Evolutionary conservation across 2,888 invertebrate genomes (phyloP).

Genomic region (Sinotaia quadrata): DNA sequence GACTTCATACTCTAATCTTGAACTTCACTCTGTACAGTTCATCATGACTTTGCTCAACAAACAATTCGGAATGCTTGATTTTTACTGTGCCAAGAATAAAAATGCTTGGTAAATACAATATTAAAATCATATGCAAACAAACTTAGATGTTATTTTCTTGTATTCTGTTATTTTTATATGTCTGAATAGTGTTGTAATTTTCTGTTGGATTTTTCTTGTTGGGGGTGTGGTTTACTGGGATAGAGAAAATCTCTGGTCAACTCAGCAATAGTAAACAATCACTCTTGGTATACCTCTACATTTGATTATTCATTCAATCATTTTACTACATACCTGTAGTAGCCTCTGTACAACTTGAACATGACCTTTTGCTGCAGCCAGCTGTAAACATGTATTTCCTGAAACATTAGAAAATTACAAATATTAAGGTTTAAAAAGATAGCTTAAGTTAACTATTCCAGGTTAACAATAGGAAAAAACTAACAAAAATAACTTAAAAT

Average conservation of each 20-base stretch:
- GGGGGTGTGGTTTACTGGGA: too few relatives aligned
- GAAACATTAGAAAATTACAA: not conserved
- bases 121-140: too few relatives aligned
- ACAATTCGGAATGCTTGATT: too few relatives aligned
- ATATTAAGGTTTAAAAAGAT: not conserved
- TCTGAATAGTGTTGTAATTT: too few relatives aligned
- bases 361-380: conserved; percentile 60
- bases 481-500: not conserved
- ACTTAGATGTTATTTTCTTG: too few relatives aligned
- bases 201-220: too few relatives aligned
- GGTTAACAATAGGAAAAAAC: not conserved
- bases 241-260: not conserved
- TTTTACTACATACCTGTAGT: conserved; percentile 49
- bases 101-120: too few relatives aligned
- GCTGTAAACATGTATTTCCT: conserved; percentile 64
- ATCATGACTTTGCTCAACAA: too few relatives aligned
- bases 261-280: not conserved
- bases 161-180: too few relatives aligned
- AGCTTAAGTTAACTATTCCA: not conserved
- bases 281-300: not conserved
- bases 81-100: too few relatives aligned
- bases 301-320: not conserved
- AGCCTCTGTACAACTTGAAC: conserved; percentile 51
- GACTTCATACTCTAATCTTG: too few relatives aligned
- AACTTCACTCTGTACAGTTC: too few relatives aligned